Conservation (phyloP, 2,797 vertebrate genomes). For the Phaenicophaeus curvirostris region DNA sequence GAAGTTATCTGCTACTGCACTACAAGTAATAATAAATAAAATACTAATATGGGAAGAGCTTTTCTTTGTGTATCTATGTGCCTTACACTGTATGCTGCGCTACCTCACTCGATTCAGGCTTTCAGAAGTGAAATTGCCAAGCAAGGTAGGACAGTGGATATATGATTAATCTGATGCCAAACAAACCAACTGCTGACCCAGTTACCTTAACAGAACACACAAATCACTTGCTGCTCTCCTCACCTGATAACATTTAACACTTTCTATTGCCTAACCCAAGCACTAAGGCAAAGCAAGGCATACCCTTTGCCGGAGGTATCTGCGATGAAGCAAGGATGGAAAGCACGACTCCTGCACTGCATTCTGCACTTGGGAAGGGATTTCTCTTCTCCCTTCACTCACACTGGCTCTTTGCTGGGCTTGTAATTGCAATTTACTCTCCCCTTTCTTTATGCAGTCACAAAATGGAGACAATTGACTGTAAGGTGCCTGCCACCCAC, state of each 20-base stretch:
- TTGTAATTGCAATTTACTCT: neutral
- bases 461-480: neutral
- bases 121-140: neutral
- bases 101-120: neutral
- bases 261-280: neutral
- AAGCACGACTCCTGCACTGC: neutral
- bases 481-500: neutral
- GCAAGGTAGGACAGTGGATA: neutral
- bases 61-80: neutral
- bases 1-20: neutral
- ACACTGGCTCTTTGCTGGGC: neutral
- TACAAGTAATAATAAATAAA: neutral
- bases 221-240: neutral
- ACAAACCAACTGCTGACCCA: neutral
- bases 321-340: neutral
- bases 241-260: neutral
- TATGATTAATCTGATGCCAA: conserved; percentile 9
- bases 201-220: neutral
- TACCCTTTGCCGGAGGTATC: neutral
- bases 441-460: neutral
- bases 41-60: neutral
- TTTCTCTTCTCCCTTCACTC: neutral
- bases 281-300: neutral
- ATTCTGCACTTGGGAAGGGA: neutral
- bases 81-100: neutral